These are phyloP conservation scores for Patella depressa DNA, from an alignment of 2,888 invertebrate genomes.

Conservation along the genomic window DNA sequence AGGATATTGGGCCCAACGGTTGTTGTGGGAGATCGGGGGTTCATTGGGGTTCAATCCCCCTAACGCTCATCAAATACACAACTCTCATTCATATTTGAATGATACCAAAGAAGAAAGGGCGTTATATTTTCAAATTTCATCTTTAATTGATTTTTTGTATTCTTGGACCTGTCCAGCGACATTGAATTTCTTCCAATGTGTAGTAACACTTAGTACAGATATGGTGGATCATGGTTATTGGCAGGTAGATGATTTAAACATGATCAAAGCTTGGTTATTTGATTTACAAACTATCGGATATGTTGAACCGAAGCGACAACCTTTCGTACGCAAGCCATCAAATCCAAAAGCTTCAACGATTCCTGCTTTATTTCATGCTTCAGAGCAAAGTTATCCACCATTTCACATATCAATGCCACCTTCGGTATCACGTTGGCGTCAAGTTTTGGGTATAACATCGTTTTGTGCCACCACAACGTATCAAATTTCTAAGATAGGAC, in stretches of 20 bases:
- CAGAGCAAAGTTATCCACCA: background rate
- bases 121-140: constrained; percentile 42
- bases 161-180: constrained; percentile 42
- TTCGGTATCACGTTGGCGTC: background rate
- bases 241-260: constrained; percentile 28
- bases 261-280: constrained; percentile 18
- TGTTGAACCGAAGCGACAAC: constrained; percentile 4
- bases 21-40: constrained; percentile 49
- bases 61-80: constrained; percentile 43
- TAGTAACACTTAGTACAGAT: constrained; percentile 32
- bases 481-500: background rate
- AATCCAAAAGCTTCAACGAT: background rate
- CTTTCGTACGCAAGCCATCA: too few species aligned
- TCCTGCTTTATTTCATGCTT: background rate
- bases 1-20: constrained; percentile 54
- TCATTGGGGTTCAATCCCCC: constrained; percentile 48
- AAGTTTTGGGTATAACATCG: constrained; percentile 13
- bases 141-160: constrained; percentile 37
- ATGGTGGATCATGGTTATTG: constrained; percentile 37
- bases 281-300: constrained; percentile 21
- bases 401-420: background rate
- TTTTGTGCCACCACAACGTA: background rate
- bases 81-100: constrained; percentile 42
- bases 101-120: constrained; percentile 50
- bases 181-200: constrained; percentile 40